Evolutionary conservation across 2,113 vertebrate species (phyloP).

Genomic region (Fregetta grallaria): DNA sequence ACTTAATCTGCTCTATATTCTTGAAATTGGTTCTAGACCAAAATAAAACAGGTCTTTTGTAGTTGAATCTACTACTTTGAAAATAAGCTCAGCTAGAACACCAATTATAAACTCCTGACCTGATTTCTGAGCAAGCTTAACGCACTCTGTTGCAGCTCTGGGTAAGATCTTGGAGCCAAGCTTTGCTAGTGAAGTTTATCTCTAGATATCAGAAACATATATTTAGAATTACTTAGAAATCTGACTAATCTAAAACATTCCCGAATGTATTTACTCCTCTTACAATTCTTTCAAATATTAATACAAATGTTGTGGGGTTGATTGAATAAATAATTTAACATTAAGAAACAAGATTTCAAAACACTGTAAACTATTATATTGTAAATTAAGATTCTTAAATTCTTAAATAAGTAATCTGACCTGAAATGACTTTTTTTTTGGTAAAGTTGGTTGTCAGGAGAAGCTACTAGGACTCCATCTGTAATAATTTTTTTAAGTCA

Average conservation of each 20-base stretch:
- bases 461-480: neutral
- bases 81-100: neutral
- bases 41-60: slow-evolving; percentile 10
- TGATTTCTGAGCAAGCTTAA: neutral
- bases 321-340: neutral
- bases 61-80: neutral
- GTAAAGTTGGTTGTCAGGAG: neutral
- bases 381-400: neutral
- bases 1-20: neutral
- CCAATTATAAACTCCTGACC: neutral
- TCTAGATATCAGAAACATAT: neutral
- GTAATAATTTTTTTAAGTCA: neutral
- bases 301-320: neutral
- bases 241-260: neutral
- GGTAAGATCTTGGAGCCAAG: neutral
- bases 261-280: neutral
- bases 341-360: neutral
- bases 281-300: neutral
- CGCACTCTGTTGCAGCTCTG: neutral
- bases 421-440: neutral
- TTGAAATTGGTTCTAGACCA: slow-evolving; percentile 3
- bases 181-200: neutral
- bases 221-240: neutral
- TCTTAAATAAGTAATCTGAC: neutral
- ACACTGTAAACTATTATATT: neutral